Conservation (phyloP, 2,888 invertebrate species). For the Caprella mutica region DNA sequence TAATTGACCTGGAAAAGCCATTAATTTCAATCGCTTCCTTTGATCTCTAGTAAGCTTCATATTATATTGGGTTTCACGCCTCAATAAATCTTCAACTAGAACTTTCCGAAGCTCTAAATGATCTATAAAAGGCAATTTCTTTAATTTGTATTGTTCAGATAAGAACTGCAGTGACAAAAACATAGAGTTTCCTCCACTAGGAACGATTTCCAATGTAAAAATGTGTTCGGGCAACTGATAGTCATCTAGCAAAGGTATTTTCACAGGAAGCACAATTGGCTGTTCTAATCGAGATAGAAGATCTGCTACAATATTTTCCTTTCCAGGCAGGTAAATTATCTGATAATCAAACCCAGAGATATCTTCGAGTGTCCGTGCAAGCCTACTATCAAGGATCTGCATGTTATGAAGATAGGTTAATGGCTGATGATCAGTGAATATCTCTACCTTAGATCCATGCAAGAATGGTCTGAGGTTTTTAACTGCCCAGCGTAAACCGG, state of each 20-base stretch:
- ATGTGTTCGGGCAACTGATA: neutral
- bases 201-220: neutral
- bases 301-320: neutral
- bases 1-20: too few relatives aligned
- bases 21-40: too few relatives aligned
- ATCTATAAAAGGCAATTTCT: too few relatives aligned
- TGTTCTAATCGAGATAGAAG: neutral
- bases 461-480: neutral
- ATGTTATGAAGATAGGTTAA: neutral
- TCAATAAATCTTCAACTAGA: too few relatives aligned
- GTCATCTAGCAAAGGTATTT: too few relatives aligned
- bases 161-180: neutral
- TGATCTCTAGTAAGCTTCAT: too few relatives aligned
- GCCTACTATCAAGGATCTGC: neutral
- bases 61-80: too few relatives aligned
- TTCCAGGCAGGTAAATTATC: neutral
- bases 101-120: too few relatives aligned
- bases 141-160: too few relatives aligned
- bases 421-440: neutral
- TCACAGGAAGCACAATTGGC: neutral
- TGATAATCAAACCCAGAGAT: neutral
- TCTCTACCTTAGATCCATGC: neutral
- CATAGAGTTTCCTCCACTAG: neutral
- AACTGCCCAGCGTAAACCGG: neutral
- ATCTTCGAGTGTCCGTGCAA: neutral